A percentile compares a stretch with the other conserved stretches of the same genome.
These are phyloP conservation scores for Eubasilissa regina DNA, from an alignment of 1,140 invertebrate genomes.

Conservation along the genomic window DNA sequence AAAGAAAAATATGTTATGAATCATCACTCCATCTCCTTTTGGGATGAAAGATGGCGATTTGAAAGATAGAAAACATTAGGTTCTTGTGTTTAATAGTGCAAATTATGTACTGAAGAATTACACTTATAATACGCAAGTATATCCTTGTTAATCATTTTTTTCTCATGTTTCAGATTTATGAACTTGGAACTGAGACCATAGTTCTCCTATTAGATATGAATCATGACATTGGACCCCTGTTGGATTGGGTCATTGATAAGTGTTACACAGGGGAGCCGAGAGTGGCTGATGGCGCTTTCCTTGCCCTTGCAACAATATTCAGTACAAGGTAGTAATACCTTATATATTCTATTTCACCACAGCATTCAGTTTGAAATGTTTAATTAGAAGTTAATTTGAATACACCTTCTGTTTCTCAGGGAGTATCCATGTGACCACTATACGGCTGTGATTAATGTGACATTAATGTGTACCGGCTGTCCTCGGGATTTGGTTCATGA, in stretches of 20 bases:
- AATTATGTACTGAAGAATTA: too few species aligned
- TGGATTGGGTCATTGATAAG: conserved; percentile 98
- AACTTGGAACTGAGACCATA: conserved; percentile 93
- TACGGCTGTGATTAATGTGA: conserved; percentile 97
- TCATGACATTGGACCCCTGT: conserved; percentile 91
- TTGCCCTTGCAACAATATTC: conserved; percentile 95
- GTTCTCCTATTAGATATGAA: conserved; percentile 96
- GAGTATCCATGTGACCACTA: conserved; percentile 99
- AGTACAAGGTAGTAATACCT: conserved; percentile 95
- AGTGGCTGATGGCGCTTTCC: conserved; percentile 96
- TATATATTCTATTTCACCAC: too few species aligned
- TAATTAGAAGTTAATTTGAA: too few species aligned
- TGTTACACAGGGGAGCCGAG: conserved; percentile 94
- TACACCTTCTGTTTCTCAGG: conserved; percentile 75
- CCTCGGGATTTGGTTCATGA: conserved; percentile 93
- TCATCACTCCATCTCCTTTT: too few species aligned
- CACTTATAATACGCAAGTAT: too few species aligned
- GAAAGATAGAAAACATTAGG: too few species aligned
- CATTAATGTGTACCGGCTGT: conserved; percentile 95
- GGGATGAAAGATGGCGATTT: too few species aligned
- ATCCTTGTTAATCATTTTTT: too few species aligned
- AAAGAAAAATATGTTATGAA: too few species aligned
- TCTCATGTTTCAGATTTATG: conserved; percentile 86
- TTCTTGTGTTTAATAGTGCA: too few species aligned
- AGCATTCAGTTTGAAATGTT: too few species aligned